These are phyloP conservation scores for Myrmecobius fasciatus DNA, from an alignment of 2,113 vertebrate species.

Conservation along the genomic window DNA sequence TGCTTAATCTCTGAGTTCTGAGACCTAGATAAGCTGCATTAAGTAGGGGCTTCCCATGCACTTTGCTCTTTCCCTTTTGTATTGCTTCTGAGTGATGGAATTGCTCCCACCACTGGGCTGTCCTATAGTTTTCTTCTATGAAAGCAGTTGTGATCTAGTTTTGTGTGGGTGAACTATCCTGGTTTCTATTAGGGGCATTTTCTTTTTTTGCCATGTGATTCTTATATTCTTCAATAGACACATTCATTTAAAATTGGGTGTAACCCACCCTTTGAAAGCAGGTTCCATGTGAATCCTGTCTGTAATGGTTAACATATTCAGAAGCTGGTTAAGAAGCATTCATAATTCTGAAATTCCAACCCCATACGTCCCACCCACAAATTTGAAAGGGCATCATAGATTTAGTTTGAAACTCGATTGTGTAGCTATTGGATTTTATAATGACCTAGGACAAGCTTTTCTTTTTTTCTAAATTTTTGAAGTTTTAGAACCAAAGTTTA, in stretches of 20 bases:
- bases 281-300: background rate
- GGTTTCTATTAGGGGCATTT: background rate
- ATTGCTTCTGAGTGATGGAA: background rate
- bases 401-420: background rate
- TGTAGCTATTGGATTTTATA: background rate
- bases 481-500: conserved; percentile 2
- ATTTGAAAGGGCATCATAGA: background rate
- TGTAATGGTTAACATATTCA: background rate
- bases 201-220: background rate
- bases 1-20: background rate
- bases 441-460: background rate
- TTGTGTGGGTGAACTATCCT: background rate
- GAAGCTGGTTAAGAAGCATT: background rate
- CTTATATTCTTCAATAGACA: background rate
- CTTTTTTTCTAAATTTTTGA: background rate
- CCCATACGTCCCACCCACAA: background rate
- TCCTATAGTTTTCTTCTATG: background rate
- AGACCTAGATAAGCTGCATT: background rate
- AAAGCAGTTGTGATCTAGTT: background rate
- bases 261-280: background rate
- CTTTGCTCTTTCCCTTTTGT: background rate
- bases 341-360: background rate
- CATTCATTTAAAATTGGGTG: background rate
- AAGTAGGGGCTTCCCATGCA: background rate
- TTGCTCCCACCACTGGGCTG: background rate